Evolutionary conservation across 1,140 invertebrate genomes (phyloP).

Genomic region (Lutraria rhynchaena): DNA sequence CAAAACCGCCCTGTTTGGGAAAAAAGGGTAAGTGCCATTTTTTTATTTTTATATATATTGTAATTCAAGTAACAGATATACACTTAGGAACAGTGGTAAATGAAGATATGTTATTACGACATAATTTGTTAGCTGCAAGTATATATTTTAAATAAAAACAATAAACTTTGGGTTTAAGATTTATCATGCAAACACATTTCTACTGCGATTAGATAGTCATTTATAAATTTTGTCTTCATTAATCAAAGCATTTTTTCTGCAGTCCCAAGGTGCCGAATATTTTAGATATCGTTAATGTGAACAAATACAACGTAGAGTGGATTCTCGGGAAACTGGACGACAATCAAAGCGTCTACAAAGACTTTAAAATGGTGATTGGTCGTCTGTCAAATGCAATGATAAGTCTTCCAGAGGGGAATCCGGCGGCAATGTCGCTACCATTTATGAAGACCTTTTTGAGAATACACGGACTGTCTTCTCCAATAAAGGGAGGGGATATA

Average conservation of each 20-base stretch:
- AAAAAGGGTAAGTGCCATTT: too few relatives aligned
- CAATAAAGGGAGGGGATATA: not conserved
- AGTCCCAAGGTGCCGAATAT: constrained; percentile 38
- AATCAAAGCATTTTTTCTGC: too few relatives aligned
- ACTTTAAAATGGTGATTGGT: not conserved
- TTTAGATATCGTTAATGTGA: constrained; percentile 24
- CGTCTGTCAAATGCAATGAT: not conserved
- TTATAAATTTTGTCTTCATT: constrained; percentile 17
- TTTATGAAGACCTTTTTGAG: not conserved
- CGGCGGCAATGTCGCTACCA: not conserved
- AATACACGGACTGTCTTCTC: not conserved
- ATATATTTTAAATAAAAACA: too few relatives aligned
- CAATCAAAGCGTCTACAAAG: not conserved
- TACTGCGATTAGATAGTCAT: too few relatives aligned
- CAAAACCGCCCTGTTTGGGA: constrained; percentile 20
- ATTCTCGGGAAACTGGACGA: not conserved
- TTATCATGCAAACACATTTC: too few relatives aligned
- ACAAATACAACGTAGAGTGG: constrained; percentile 14
- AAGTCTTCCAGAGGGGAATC: not conserved
- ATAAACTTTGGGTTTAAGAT: too few relatives aligned
- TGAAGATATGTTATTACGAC: too few relatives aligned
- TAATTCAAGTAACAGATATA: too few relatives aligned
- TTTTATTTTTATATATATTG: too few relatives aligned
- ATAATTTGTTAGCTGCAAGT: too few relatives aligned
- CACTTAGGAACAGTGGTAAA: too few relatives aligned